phyloP scores from a whole-genome alignment of 2,888 invertebrate genomes.

The Ochlodes sylvanus region DNA sequence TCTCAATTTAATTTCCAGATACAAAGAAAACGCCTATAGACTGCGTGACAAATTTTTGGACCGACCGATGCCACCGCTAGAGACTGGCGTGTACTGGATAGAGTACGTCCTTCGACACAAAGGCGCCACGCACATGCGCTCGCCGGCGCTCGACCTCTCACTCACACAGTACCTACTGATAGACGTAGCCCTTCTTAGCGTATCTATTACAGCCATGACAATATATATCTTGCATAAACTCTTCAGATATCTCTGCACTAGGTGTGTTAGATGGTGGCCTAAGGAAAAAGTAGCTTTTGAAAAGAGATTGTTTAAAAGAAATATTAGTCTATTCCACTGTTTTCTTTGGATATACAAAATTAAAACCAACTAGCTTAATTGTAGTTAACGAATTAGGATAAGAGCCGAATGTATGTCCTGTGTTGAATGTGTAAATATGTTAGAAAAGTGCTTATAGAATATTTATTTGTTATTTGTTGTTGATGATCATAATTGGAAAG shows the following conservation, averaged over 20 bases:
- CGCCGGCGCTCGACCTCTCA: slow-evolving; percentile 77
- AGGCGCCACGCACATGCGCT: slow-evolving; percentile 80
- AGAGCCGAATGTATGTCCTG: slow-evolving; percentile 20
- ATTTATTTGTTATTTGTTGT: slow-evolving; percentile 24
- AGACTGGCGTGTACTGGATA: slow-evolving; percentile 87
- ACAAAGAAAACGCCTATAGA: slow-evolving; percentile 75
- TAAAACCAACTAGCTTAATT: slow-evolving; percentile 65
- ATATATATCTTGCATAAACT: slow-evolving; percentile 68
- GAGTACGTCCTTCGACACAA: slow-evolving; percentile 86
- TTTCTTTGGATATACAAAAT: slow-evolving; percentile 73
- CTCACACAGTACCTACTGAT: slow-evolving; percentile 76
- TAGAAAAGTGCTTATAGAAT: slow-evolving; percentile 64
- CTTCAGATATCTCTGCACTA: slow-evolving; percentile 72
- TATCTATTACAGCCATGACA: slow-evolving; percentile 59
- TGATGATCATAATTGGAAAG: background rate
- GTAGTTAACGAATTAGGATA: slow-evolving; percentile 29
- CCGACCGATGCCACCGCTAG: slow-evolving; percentile 83
- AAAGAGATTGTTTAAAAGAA: slow-evolving; percentile 67
- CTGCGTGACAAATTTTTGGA: slow-evolving; percentile 83
- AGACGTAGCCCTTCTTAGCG: slow-evolving; percentile 68
- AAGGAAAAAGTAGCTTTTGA: slow-evolving; percentile 68
- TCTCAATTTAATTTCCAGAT: slow-evolving; percentile 66
- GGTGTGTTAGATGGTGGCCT: slow-evolving; percentile 75
- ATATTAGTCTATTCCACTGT: slow-evolving; percentile 66
- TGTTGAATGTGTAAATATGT: slow-evolving; percentile 64